Base-by-base conservation (phyloP, 2,797 vertebrate genomes). In the Coluber constrictor region DNA sequence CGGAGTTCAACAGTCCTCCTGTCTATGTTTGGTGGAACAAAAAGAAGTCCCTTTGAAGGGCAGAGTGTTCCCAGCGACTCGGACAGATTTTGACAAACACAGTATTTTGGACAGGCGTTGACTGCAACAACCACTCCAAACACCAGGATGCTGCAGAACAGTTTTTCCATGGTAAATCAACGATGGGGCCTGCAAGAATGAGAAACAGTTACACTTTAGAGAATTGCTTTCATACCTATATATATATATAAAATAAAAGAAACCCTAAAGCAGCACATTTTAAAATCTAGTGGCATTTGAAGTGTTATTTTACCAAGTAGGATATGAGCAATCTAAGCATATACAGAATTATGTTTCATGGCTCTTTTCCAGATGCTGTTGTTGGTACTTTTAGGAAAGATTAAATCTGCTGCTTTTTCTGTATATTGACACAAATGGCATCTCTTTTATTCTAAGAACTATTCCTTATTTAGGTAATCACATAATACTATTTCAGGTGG, bases 1-100 rank as follows among this genome's bases (percentile, higher is more conserved):
- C 99, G 98, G 18, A 99, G 98, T 97, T 99, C 99, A 95, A 99
- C 99, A 25, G 99, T 99, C 95, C 98, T 97, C 94, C 99, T 97
- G 96, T 99, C 99, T 3, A 99, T 99, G 97, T 99, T 99, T 20
- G 97, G 95, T 0, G 99, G 99, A 91, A 99, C 99, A 8, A 99
- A 99, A 63, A 99, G 98, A 93, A 99, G 98, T 92, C 99, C 99
- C 97, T 99, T 99, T 89, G 99, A 98, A 57, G 99, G 99, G 93
- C 99, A 99, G 92, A 99, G 97, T 7, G 99, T 99, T 61, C 99
- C 99, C 94, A 99, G 97, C 51, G 99, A 99, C 96, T 99, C 99
- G 27, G 99, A 99, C 88, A 99, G 97, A 97, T 99, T 99, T 98
- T 99, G 99, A 97, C 99, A 99, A 96, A 99, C 98, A 92, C 99